Conservation (phyloP, 2,113 vertebrate species). For the Cettia cetti region DNA sequence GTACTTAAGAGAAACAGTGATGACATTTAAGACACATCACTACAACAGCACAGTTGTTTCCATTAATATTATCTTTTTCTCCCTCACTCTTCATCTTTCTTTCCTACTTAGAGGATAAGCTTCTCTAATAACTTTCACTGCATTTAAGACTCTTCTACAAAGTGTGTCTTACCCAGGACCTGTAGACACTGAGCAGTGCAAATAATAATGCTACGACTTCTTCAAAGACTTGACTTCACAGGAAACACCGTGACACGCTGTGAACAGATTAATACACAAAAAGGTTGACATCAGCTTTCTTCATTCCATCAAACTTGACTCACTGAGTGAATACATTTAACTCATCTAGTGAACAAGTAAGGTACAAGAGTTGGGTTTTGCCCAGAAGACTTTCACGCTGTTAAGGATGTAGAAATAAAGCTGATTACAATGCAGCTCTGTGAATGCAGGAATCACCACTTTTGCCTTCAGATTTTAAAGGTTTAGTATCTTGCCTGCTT, state of each 20-base stretch:
- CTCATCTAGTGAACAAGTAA: background rate
- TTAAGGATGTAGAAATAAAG: background rate
- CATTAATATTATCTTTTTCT: background rate
- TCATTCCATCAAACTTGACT: background rate
- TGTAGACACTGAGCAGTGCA: background rate
- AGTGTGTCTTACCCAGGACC: background rate
- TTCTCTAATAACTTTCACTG: background rate
- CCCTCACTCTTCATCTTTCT: background rate
- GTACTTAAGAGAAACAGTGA: background rate
- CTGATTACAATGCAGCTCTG: background rate
- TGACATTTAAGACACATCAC: background rate
- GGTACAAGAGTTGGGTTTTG: background rate
- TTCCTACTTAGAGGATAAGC: background rate
- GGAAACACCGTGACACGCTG: background rate
- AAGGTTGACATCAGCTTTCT: background rate
- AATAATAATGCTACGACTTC: background rate
- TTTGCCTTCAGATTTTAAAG: background rate
- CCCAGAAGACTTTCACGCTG: background rate
- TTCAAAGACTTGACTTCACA: background rate
- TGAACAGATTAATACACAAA: background rate
- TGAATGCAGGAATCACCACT: background rate
- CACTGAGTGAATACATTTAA: background rate
- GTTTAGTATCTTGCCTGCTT: background rate
- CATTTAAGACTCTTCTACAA: background rate
- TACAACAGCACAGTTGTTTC: background rate